Base-by-base conservation (phyloP, 2,888 invertebrate species). In the Asteroscopus sphinx region DNA sequence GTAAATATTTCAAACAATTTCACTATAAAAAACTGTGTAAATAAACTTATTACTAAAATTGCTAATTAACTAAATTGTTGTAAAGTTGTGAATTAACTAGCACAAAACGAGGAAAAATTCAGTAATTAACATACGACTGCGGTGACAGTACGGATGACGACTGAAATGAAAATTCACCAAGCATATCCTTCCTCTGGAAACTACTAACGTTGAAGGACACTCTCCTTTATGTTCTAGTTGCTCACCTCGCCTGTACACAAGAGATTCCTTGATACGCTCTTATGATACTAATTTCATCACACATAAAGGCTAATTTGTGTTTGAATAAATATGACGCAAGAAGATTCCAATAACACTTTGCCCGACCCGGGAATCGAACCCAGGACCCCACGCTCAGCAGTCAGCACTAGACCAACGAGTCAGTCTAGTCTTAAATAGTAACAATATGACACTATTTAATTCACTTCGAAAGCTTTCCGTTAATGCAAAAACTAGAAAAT, bases 171-270 rank as follows among this genome's bases (percentile, higher is more conserved):
- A 89, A 88, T 82, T 83, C 64, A 79, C 80, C 60, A 77, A 81
- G 79, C 82, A 82, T 87, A 87, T 91, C 90, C 90, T 88, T 88
- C 87, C 77, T 79, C 69, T 79, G 78, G 66, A 83, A 83, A 80
- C 84, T 76, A 87, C 82, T 82, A 68, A 63, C 68, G 68, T 69
- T 89, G 91, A 93, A 93, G 93, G 93, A 93, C 92, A 81, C 86
- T 86, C 84, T 88, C 85, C 86, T 89, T 90, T 91, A 85, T 91
- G 82, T 83, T 77, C 83, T 80, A 90, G 81, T 90, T 89, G 92
- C 81, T 91, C 88, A 92, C 91, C 91, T 93, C 86, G 88, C 76
- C 60, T 51, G 55, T 62, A 68, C 66, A 60, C n/a, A 47, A 65
- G 40, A 45, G 37, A 26, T 42, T 48, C 21, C 1, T 15, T 57